phyloP scores from a whole-genome alignment of 2,113 vertebrate species.

The Chionodraco myersi region DNA sequence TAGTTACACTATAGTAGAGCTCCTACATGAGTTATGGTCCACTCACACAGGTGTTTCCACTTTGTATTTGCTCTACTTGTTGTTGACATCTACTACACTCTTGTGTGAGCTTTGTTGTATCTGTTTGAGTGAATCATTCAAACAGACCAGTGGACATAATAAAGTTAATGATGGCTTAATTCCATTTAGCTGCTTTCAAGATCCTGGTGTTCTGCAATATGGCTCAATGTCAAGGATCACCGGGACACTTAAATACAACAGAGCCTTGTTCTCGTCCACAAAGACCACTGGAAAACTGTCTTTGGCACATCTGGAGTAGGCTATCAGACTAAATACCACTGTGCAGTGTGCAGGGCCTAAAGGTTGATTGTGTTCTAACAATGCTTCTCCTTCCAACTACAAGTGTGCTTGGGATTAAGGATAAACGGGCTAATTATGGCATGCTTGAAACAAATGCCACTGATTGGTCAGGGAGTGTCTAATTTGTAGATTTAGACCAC shows the following conservation, averaged over 20 bases:
- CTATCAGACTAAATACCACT: background rate
- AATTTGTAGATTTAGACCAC: slow-evolving; percentile 28
- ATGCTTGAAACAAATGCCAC: slow-evolving; percentile 16
- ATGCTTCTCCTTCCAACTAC: background rate
- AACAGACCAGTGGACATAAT: background rate
- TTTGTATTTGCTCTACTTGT: background rate
- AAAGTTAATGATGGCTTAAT: background rate
- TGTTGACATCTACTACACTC: background rate
- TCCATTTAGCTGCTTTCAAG: background rate
- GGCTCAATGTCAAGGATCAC: background rate
- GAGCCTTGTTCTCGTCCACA: background rate
- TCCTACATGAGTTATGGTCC: background rate
- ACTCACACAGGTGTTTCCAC: background rate
- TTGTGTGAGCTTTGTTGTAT: background rate
- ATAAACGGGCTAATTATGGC: background rate
- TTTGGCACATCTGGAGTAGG: background rate
- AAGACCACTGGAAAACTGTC: background rate
- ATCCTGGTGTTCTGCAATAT: background rate
- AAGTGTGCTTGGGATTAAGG: background rate
- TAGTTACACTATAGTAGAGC: background rate
- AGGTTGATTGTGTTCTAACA: background rate
- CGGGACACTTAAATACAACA: background rate
- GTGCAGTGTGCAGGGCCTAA: background rate
- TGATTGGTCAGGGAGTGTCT: slow-evolving; percentile 25
- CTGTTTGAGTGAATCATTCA: background rate